Percentiles rank a stretch among this genome's conserved stretches.
Conservation (phyloP, 1,140 invertebrate species). For the Coelopa frigida region DNA sequence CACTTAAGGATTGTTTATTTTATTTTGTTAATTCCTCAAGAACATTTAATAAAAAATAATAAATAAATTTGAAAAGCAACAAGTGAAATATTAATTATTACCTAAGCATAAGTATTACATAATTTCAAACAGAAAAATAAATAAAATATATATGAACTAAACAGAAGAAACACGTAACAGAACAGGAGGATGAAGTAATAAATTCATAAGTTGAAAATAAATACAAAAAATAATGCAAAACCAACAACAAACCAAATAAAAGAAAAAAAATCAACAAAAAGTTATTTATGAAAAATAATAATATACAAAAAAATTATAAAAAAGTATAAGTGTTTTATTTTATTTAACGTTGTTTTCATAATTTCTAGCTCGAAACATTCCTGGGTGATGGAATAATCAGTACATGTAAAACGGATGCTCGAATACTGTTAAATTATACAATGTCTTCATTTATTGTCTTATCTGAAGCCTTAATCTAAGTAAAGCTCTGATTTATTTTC, state of each 20-base stretch:
- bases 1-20: too few species aligned
- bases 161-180: background rate
- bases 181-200: background rate
- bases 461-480: background rate
- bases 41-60: slow-evolving; percentile 10
- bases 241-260: too few species aligned
- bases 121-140: slow-evolving; percentile 5
- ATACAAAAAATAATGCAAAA: slow-evolving; percentile 18
- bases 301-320: slow-evolving; percentile 31
- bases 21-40: slow-evolving; percentile 5
- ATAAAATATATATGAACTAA: slow-evolving; percentile 16
- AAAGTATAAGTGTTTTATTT: slow-evolving; percentile 10
- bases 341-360: slow-evolving; percentile 4
- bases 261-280: slow-evolving; percentile 20
- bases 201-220: slow-evolving; percentile 19
- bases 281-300: slow-evolving; percentile 35
- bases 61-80: slow-evolving; percentile 23
- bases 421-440: too few species aligned
- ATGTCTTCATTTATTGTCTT: background rate
- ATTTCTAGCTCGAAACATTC: background rate
- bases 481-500: background rate
- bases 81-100: slow-evolving; percentile 8
- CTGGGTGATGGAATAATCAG: background rate
- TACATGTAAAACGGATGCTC: too few species aligned
- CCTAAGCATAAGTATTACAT: background rate